A percentile compares a stretch with the other conserved stretches of the same genome.
phyloP scores from a whole-genome alignment of 2,888 invertebrate species.

The Diarsia dahlii region DNA sequence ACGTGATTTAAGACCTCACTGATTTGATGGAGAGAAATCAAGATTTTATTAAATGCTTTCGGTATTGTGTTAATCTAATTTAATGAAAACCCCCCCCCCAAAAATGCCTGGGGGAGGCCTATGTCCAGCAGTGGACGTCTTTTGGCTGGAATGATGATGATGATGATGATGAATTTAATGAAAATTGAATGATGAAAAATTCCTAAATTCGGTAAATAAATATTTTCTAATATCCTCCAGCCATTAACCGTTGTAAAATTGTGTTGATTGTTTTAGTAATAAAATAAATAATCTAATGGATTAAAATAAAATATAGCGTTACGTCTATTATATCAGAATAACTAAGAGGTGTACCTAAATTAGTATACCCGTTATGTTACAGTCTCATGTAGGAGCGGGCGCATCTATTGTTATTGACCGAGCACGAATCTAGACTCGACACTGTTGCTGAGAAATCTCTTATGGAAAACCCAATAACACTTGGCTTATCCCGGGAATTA shows the following conservation, averaged over 20 bases:
- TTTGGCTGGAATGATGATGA: too few relatives aligned
- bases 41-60: background rate
- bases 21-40: slow-evolving; percentile 14
- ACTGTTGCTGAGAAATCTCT: background rate
- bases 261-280: background rate
- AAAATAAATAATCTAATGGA: too few relatives aligned
- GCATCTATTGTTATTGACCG: background rate
- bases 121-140: too few relatives aligned
- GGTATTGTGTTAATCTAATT: background rate
- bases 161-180: too few relatives aligned
- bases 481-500: background rate
- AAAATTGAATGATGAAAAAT: background rate
- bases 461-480: background rate
- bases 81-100: too few relatives aligned
- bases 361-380: background rate
- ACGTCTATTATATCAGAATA: background rate
- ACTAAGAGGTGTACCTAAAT: background rate
- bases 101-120: too few relatives aligned
- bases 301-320: background rate
- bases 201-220: background rate
- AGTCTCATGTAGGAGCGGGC: background rate
- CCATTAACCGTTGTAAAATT: background rate
- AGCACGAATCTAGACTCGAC: background rate
- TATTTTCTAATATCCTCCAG: background rate
- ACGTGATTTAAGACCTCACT: slow-evolving; percentile 21